Evolutionary conservation across 2,797 vertebrate species (phyloP).

Genomic region (Fundulus diaphanus): DNA sequence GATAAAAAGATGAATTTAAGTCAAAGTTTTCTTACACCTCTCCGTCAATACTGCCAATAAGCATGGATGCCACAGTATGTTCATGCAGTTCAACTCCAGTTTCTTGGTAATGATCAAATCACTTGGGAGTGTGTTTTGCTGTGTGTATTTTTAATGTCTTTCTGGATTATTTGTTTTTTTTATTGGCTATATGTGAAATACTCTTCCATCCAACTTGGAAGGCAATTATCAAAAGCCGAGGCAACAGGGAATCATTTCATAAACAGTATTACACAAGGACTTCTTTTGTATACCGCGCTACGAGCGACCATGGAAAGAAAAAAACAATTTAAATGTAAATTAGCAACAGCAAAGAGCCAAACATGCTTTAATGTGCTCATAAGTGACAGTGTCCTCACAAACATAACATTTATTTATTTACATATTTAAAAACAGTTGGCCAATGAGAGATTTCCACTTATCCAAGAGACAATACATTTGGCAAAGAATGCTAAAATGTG

Average conservation of each 20-base stretch:
- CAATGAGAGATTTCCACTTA: conserved; percentile 19
- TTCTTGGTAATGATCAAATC: not conserved
- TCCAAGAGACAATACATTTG: conserved; percentile 34
- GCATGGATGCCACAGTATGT: not conserved
- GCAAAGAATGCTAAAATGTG: conserved; percentile 26
- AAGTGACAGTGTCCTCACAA: not conserved
- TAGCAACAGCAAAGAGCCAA: not conserved
- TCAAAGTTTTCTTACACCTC: not conserved
- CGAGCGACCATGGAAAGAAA: not conserved
- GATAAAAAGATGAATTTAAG: not conserved
- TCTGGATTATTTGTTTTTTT: not conserved
- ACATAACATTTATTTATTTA: conserved; percentile 1
- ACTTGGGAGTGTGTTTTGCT: not conserved
- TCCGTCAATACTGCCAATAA: not conserved
- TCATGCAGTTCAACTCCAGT: not conserved
- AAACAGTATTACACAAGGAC: not conserved
- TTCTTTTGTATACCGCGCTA: not conserved
- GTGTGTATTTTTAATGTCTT: not conserved
- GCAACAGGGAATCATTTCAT: conserved; percentile 1
- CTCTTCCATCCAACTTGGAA: not conserved
- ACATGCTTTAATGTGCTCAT: not conserved
- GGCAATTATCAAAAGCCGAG: not conserved
- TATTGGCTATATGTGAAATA: not conserved
- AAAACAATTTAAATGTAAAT: conserved; percentile 19
- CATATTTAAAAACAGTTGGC: conserved; percentile 1